phyloP scores from a whole-genome alignment of 2,888 invertebrate species.

The Lasioglossum calceatum region DNA sequence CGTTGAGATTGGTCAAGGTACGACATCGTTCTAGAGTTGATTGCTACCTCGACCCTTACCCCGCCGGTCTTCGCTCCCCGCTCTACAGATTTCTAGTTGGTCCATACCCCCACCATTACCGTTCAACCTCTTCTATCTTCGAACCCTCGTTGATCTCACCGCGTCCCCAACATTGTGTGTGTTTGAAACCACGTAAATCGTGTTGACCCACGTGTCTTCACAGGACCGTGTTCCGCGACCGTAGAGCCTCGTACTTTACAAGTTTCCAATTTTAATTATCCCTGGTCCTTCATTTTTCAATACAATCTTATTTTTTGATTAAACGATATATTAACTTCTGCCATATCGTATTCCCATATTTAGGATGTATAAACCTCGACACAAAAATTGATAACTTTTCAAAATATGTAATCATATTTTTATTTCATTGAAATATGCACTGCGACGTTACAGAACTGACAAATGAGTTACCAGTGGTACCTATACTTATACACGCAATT shows the following conservation, averaged over 20 bases:
- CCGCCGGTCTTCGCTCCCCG: conserved; percentile 32
- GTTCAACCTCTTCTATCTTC: conserved; percentile 51
- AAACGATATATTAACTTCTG: not conserved
- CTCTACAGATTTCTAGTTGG: conserved; percentile 41
- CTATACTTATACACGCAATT: not conserved
- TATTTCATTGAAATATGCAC: not conserved
- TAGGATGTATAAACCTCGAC: not conserved
- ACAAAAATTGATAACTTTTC: not conserved
- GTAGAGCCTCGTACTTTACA: not conserved
- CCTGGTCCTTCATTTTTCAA: not conserved
- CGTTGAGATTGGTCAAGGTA: conserved; percentile 84
- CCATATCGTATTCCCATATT: not conserved
- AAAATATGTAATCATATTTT: not conserved
- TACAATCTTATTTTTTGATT: not conserved
- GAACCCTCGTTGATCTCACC: conserved; percentile 39
- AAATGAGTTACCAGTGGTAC: not conserved
- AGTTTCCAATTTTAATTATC: not conserved
- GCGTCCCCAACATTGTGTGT: conserved; percentile 48
- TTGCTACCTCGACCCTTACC: conserved; percentile 65
- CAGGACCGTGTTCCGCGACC: conserved; percentile 40
- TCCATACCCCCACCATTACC: conserved; percentile 30
- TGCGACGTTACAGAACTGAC: not conserved
- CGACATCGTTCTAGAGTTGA: conserved; percentile 80
- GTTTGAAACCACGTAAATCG: conserved; percentile 47
- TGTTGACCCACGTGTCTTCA: conserved; percentile 55